Evolutionary conservation across 2,888 invertebrate genomes (phyloP).

Genomic region (Nephrocerus scutellatus): DNA sequence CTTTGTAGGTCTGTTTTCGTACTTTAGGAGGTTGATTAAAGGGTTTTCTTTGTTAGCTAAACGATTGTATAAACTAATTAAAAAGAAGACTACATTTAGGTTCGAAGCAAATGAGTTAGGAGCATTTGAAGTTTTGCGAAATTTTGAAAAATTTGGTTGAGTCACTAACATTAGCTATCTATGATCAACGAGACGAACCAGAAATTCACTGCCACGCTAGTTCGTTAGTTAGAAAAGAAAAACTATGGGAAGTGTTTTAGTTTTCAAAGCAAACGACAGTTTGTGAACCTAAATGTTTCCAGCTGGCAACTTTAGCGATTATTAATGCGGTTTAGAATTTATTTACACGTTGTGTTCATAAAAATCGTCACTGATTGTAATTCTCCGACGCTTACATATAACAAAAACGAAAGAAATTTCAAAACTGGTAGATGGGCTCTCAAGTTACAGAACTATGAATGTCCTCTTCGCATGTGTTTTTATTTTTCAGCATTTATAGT

Average conservation of each 20-base stretch:
- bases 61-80: no score
- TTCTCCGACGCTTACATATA: no score
- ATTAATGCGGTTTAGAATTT: constrained; percentile 22
- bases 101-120: no score
- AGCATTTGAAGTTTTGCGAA: constrained; percentile 11
- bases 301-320: constrained; percentile 30
- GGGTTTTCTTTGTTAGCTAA: no score
- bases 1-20: constrained; percentile 1
- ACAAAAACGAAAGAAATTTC: no score
- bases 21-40: neutral
- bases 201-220: constrained; percentile 34
- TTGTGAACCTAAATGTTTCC: constrained; percentile 29
- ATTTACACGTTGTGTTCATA: neutral
- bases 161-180: constrained; percentile 27
- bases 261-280: constrained; percentile 29
- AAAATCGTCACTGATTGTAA: no score
- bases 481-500: no score
- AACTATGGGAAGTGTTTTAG: constrained; percentile 24
- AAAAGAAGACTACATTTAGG: no score
- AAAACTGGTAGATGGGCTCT: no score
- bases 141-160: constrained; percentile 3
- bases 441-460: no score
- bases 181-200: constrained; percentile 23
- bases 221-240: constrained; percentile 20
- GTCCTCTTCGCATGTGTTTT: no score